Conservation (phyloP, 2,113 vertebrate genomes). For the Pomatostomus ruficeps region DNA sequence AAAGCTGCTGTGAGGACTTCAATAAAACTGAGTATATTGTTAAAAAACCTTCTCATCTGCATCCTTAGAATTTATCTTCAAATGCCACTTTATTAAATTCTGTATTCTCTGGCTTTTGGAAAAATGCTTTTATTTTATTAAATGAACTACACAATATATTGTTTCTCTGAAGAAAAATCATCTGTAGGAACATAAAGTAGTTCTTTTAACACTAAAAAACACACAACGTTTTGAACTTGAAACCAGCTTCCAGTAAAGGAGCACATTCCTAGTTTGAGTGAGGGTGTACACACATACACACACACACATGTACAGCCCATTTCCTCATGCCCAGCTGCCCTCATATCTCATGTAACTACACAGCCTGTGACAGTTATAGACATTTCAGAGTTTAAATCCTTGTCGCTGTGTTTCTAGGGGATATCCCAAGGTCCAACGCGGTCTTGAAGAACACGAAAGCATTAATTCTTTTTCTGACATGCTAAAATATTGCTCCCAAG, state of each 20-base stretch:
- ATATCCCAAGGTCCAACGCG: neutral
- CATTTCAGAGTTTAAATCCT: neutral
- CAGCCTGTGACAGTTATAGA: neutral
- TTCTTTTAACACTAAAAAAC: neutral
- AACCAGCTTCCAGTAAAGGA: neutral
- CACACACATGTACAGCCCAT: neutral
- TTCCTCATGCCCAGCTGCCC: neutral
- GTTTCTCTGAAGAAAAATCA: constrained; percentile 41
- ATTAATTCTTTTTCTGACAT: neutral
- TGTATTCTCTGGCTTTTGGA: neutral
- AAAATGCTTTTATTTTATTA: constrained; percentile 57
- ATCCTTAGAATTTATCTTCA: constrained; percentile 10
- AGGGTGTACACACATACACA: too few species aligned
- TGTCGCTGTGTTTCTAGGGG: neutral
- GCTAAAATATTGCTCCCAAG: neutral
- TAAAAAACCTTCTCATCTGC: constrained; percentile 17
- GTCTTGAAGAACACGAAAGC: neutral
- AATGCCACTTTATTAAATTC: neutral
- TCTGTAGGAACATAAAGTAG: neutral
- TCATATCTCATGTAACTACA: neutral
- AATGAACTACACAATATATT: constrained; percentile 42
- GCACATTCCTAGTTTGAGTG: neutral
- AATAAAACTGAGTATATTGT: constrained; percentile 12
- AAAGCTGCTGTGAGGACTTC: constrained; percentile 18
- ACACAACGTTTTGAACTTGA: neutral